Conservation (phyloP, 92 coral and sea anemone species). For the Epizoanthus illoricatus region DNA sequence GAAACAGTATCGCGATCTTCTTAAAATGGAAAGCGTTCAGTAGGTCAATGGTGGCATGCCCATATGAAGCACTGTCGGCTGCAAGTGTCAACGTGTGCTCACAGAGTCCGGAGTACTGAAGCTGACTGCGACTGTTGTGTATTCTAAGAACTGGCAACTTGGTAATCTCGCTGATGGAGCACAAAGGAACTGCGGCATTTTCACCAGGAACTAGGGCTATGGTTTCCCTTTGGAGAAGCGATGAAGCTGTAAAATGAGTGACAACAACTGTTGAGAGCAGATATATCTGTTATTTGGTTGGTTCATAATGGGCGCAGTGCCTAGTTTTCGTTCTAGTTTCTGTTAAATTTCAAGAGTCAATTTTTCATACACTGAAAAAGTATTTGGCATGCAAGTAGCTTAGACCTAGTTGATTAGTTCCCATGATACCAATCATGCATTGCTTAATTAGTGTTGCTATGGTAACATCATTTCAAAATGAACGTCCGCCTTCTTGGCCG, state of each 20-base stretch:
- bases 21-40: constrained; percentile 45
- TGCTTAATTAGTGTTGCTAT: no score
- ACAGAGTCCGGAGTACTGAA: constrained; percentile 21
- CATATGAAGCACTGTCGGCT: constrained; percentile 47
- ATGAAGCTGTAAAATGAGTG: background rate
- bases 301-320: no score
- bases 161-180: constrained; percentile 42
- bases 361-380: no score
- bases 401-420: no score
- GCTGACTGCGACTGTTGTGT: constrained; percentile 4
- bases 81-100: constrained; percentile 43
- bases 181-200: background rate
- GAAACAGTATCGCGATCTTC: constrained; percentile 50
- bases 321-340: no score
- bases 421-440: no score
- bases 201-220: constrained; percentile 48
- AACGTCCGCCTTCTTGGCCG: no score
- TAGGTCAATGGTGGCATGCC: constrained; percentile 51
- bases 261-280: no score
- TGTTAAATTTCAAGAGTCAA: no score
- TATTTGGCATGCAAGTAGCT: no score
- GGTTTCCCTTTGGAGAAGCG: constrained; percentile 30
- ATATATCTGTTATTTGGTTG: no score
- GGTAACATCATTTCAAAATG: no score
- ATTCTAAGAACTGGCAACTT: constrained; percentile 49